phyloP scores from a whole-genome alignment of 2,888 invertebrate species.

The Sepiola atlantica region DNA sequence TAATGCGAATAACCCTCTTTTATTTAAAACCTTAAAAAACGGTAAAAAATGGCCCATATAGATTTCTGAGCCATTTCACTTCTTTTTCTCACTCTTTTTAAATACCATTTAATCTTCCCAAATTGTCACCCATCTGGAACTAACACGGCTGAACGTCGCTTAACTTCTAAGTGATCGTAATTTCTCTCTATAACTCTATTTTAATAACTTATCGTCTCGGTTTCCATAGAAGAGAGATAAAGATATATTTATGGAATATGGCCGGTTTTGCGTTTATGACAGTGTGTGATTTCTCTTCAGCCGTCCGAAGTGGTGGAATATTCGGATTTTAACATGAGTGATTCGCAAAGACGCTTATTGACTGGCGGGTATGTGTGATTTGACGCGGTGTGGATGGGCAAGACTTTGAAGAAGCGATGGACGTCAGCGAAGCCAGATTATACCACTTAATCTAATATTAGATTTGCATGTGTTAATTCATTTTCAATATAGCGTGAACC shows the following conservation, averaged over 20 bases:
- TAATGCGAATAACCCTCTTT: too few species aligned
- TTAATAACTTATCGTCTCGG: too few species aligned
- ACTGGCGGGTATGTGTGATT: slow-evolving; percentile 2
- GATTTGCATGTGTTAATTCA: background rate
- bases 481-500: background rate
- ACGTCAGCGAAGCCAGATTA: background rate
- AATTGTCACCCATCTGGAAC: too few species aligned
- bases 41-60: too few species aligned
- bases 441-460: background rate
- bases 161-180: too few species aligned
- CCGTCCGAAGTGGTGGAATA: background rate
- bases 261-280: background rate
- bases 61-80: too few species aligned
- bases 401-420: background rate
- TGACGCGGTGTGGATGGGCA: background rate
- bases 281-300: background rate
- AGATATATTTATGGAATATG: background rate
- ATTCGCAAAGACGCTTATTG: background rate
- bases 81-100: too few species aligned
- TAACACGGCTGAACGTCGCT: too few species aligned
- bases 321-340: background rate
- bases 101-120: too few species aligned
- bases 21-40: too few species aligned
- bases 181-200: too few species aligned
- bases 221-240: too few species aligned